These are phyloP conservation scores for Drosophila anomalipes DNA, from an alignment of 2,888 invertebrate species.

Conservation along the genomic window DNA sequence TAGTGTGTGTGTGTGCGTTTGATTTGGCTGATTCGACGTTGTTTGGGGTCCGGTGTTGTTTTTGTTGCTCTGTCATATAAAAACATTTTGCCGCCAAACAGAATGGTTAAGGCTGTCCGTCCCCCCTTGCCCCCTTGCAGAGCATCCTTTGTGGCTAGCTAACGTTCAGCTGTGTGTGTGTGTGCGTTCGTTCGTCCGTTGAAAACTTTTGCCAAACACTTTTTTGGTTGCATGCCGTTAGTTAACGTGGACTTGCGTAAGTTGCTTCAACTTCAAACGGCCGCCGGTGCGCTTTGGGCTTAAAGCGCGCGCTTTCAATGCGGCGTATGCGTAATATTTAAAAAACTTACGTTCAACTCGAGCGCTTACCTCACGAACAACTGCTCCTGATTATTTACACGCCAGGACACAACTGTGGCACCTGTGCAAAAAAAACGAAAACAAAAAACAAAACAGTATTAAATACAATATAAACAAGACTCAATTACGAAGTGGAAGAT, in stretches of 20 bases:
- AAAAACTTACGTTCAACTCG: constrained; percentile 9
- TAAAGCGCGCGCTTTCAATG: constrained; percentile 52
- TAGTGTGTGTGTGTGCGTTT: constrained; percentile 9
- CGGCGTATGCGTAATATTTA: constrained; percentile 60
- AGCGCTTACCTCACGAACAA: constrained; percentile 95
- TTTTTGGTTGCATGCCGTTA: constrained; percentile 79
- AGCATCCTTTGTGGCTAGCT: constrained; percentile 62
- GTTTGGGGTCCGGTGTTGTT: constrained; percentile 51
- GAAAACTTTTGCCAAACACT: constrained; percentile 76
- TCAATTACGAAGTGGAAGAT: neutral
- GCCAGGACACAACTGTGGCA: constrained; percentile 98
- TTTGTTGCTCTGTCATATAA: constrained; percentile 71
- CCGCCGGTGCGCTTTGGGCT: constrained; percentile 51
- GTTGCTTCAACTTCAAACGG: constrained; percentile 50
- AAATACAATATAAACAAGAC: neutral
- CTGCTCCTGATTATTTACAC: constrained; percentile 98
- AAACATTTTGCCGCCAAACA: constrained; percentile 81
- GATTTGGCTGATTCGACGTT: constrained; percentile 29
- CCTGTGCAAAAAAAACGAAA: constrained; percentile 87
- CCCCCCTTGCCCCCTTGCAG: neutral
- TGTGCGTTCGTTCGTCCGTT: constrained; percentile 33
- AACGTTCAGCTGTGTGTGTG: constrained; percentile 16
- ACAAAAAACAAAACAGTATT: constrained; percentile 1
- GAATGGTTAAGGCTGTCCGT: constrained; percentile 66
- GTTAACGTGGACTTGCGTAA: constrained; percentile 73